Conservation (phyloP, 2,797 vertebrate species). For the Phylloscopus collybita region DNA sequence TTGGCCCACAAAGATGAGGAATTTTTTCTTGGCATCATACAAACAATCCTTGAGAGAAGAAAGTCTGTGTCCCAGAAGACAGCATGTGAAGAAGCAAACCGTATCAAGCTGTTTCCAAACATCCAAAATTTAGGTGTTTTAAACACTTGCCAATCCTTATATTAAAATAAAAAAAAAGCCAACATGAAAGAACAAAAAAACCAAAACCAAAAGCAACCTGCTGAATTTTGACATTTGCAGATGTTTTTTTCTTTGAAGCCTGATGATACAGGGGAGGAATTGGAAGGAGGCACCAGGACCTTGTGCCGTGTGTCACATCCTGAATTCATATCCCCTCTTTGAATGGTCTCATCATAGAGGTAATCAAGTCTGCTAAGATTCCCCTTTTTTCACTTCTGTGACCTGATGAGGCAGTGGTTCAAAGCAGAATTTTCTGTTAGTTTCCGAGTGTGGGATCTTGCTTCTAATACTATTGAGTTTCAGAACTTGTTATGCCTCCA, state of each 20-base stretch:
- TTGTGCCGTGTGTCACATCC: not conserved
- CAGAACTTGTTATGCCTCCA: not conserved
- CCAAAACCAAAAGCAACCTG: not conserved
- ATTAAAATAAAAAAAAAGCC: not conserved
- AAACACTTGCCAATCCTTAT: not conserved
- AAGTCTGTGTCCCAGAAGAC: not conserved
- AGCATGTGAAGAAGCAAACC: not conserved
- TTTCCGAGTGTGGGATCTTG: not conserved
- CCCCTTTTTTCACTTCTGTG: not conserved
- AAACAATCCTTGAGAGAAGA: not conserved
- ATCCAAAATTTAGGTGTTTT: not conserved
- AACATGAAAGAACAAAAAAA: not conserved
- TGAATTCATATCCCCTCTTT: not conserved
- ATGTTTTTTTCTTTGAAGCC: not conserved
- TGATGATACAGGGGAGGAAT: not conserved
- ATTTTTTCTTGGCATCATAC: not conserved
- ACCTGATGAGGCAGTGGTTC: not conserved
- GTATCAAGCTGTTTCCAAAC: not conserved
- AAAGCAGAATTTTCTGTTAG: not conserved
- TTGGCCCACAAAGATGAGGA: not conserved
- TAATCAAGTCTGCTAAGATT: not conserved
- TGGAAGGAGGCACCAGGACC: not conserved
- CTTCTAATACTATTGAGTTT: not conserved
- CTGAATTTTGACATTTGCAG: not conserved
- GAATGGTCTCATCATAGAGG: not conserved